Evolutionary conservation across 2,797 vertebrate species (phyloP).

Genomic region (Echeneis naucrates): DNA sequence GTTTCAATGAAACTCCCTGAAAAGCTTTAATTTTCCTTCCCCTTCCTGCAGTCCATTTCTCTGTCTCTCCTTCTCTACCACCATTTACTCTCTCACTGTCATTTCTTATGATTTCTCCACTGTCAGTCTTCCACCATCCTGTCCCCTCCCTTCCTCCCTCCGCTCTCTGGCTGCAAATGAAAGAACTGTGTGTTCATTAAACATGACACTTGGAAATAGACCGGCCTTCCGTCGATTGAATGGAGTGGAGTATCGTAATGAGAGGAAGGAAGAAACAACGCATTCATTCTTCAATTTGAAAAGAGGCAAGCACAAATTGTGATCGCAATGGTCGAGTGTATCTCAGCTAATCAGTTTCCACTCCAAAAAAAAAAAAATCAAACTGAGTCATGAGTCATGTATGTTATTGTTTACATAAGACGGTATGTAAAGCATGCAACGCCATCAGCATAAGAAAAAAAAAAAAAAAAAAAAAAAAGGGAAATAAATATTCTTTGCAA

Average conservation of each 20-base stretch:
- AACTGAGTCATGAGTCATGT: slow-evolving; percentile 35
- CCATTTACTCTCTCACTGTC: slow-evolving; percentile 25
- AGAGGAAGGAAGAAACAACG: slow-evolving; percentile 45
- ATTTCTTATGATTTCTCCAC: slow-evolving; percentile 53
- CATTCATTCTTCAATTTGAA: slow-evolving; percentile 64
- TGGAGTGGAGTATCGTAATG: slow-evolving; percentile 65
- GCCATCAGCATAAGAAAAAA: slow-evolving; percentile 11
- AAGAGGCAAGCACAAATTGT: slow-evolving; percentile 50
- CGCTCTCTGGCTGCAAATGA: slow-evolving; percentile 58
- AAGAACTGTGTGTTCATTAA: slow-evolving; percentile 73
- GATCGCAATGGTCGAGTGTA: slow-evolving; percentile 51
- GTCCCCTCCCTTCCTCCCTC: slow-evolving; percentile 13
- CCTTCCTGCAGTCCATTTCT: slow-evolving; percentile 23
- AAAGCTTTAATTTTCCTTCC: slow-evolving; percentile 5
- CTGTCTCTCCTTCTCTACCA: slow-evolving; percentile 10
- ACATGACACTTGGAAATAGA: slow-evolving; percentile 74
- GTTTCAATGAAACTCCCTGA: slow-evolving; percentile 10
- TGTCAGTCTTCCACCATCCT: slow-evolving; percentile 26
- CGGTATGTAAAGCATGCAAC: slow-evolving; percentile 1
- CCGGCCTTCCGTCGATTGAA: slow-evolving; percentile 57
- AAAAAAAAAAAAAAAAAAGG: slow-evolving; percentile 5
- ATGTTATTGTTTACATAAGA: slow-evolving; percentile 11
- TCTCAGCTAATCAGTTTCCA: slow-evolving; percentile 44
- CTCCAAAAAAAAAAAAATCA: slow-evolving; percentile 7
- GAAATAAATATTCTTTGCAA: background rate